Percentiles rank a stretch among this genome's conserved stretches.
Evolutionary conservation across 2,797 vertebrate species (phyloP).

Genomic region (Cyclopterus lumpus): DNA sequence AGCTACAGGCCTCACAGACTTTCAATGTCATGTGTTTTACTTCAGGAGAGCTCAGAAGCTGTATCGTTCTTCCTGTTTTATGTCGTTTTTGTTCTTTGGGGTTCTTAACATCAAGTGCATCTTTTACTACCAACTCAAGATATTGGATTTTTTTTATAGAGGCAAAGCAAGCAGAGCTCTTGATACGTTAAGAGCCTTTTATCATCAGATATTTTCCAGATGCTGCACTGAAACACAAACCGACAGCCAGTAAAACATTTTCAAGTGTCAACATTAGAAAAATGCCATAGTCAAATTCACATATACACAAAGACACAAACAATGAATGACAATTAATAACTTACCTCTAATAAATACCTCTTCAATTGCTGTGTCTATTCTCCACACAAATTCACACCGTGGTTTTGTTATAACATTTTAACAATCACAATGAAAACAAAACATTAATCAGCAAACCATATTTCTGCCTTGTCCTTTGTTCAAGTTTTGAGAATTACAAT

Average conservation of each 20-base stretch:
- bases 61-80: conserved; percentile 7
- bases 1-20: conserved; percentile 35
- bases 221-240: conserved; percentile 24
- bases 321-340: background rate
- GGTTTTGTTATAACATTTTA: background rate
- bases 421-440: conserved; percentile 5
- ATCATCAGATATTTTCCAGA: conserved; percentile 20
- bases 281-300: background rate
- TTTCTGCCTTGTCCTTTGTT: background rate
- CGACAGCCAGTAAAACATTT: background rate
- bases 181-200: conserved; percentile 18
- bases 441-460: conserved; percentile 12
- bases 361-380: background rate
- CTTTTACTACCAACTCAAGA: background rate
- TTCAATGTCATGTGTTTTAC: conserved; percentile 32
- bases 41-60: conserved; percentile 12
- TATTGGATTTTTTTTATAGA: conserved; percentile 1
- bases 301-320: background rate
- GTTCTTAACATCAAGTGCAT: conserved; percentile 27
- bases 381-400: conserved; percentile 1
- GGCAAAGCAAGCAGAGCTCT: background rate
- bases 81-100: conserved; percentile 2
- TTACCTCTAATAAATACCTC: too few species aligned
- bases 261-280: background rate
- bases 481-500: conserved; percentile 16